Percentiles rank a stretch among this genome's conserved stretches.
Evolutionary conservation across 2,888 invertebrate species (phyloP).

Genomic region (Rutpela maculata): DNA sequence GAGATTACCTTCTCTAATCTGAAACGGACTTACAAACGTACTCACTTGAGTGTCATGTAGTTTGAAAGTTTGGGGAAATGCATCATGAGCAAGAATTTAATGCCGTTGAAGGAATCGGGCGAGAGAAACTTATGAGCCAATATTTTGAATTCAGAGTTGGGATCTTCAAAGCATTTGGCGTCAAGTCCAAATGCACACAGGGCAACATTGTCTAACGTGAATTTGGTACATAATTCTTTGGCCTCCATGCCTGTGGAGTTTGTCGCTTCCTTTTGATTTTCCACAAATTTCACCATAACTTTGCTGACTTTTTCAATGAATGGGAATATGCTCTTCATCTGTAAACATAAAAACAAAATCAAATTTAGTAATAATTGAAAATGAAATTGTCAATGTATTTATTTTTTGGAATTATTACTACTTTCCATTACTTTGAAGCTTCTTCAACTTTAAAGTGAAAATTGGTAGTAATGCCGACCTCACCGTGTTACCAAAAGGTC

Average conservation of each 20-base stretch:
- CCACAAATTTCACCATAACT: constrained; percentile 71
- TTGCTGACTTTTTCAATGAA: constrained; percentile 73
- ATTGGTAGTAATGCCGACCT: too few species aligned
- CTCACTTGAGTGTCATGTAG: constrained; percentile 12
- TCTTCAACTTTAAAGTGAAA: too few species aligned
- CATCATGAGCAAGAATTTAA: constrained; percentile 45
- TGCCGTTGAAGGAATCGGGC: constrained; percentile 34
- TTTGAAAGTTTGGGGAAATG: constrained; percentile 26
- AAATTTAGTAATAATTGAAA: too few species aligned
- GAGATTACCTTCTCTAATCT: too few species aligned
- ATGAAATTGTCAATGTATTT: too few species aligned
- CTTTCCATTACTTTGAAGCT: too few species aligned
- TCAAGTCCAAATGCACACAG: constrained; percentile 73
- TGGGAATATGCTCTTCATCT: constrained; percentile 74
- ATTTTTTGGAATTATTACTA: too few species aligned
- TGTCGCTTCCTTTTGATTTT: constrained; percentile 65
- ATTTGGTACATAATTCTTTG: constrained; percentile 66
- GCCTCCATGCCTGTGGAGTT: constrained; percentile 65
- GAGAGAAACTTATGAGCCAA: constrained; percentile 50
- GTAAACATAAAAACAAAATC: constrained; percentile 39
- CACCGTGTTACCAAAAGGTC: too few species aligned
- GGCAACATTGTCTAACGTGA: constrained; percentile 70
- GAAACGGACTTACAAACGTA: too few species aligned
- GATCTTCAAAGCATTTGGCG: constrained; percentile 68
- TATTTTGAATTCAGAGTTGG: constrained; percentile 55